Percentiles rank a stretch among this genome's conserved stretches.
Conservation (phyloP, 2,797 vertebrate genomes). For the Okamejei kenojei region DNA sequence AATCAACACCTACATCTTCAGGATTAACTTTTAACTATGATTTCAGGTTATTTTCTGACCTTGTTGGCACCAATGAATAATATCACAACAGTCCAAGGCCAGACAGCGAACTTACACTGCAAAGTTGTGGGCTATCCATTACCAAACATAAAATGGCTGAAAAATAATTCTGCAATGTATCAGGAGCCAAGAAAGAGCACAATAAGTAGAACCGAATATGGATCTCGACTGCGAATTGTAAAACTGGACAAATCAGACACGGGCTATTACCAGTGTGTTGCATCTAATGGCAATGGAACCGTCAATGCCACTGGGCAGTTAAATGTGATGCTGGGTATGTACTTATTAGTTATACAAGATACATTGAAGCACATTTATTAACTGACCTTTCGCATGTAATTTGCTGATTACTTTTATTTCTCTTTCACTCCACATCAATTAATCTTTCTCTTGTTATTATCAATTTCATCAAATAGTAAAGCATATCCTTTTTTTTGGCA, state of each 20-base stretch:
- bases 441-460: too few relatives aligned
- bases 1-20: too few relatives aligned
- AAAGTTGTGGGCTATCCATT: constrained; percentile 81
- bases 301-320: constrained; percentile 85
- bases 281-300: constrained; percentile 73
- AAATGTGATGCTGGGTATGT: constrained; percentile 81
- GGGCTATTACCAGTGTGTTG: constrained; percentile 89
- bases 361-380: too few relatives aligned
- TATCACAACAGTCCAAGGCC: constrained; percentile 88
- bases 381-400: too few relatives aligned
- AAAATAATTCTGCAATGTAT: constrained; percentile 85
- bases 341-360: background rate
- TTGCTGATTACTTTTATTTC: too few relatives aligned
- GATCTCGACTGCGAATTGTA: constrained; percentile 84
- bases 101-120: constrained; percentile 85
- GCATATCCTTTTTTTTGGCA: too few relatives aligned
- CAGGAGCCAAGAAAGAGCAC: constrained; percentile 81
- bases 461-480: too few relatives aligned
- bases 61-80: constrained; percentile 89
- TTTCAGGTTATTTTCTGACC: constrained; percentile 75
- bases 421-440: too few relatives aligned
- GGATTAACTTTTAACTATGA: constrained; percentile 38
- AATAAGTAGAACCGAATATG: constrained; percentile 82
- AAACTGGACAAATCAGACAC: constrained; percentile 92
- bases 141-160: constrained; percentile 80